phyloP scores from a whole-genome alignment of 2,888 invertebrate genomes.

The Melinaea marsaeus region DNA sequence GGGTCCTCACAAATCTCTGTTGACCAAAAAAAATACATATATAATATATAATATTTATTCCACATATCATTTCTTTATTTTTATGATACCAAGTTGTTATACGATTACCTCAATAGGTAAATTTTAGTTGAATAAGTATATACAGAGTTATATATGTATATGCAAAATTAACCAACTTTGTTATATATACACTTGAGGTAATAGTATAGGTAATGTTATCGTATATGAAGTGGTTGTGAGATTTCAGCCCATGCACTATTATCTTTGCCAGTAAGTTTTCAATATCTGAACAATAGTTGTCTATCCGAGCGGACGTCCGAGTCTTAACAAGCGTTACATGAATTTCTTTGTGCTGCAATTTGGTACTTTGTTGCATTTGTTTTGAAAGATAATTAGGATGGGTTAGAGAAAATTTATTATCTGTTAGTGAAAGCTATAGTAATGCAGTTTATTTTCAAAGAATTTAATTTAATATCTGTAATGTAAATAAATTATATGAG shows the following conservation, averaged over 20 bases:
- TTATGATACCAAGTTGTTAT: too few species aligned
- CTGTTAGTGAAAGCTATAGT: not conserved
- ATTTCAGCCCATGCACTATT: slow-evolving; percentile 46
- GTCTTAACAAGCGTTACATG: slow-evolving; percentile 59
- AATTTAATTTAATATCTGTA: not conserved
- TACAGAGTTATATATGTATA: not conserved
- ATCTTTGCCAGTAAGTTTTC: slow-evolving; percentile 67
- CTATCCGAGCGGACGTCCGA: slow-evolving; percentile 63
- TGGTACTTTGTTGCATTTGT: slow-evolving; percentile 20
- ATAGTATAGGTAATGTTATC: not conserved
- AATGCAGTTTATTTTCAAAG: not conserved
- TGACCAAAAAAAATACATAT: slow-evolving; percentile 30
- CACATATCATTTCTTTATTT: too few species aligned
- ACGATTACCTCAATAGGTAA: too few species aligned
- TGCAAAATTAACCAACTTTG: too few species aligned
- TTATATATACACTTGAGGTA: too few species aligned
- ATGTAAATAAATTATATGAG: too few species aligned
- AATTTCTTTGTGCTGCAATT: slow-evolving; percentile 38
- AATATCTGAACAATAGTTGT: slow-evolving; percentile 61
- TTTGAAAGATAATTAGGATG: slow-evolving; percentile 10
- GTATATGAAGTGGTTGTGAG: not conserved
- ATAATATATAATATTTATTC: slow-evolving; percentile 37
- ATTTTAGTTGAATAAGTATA: not conserved
- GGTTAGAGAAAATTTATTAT: not conserved
- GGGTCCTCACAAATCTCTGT: slow-evolving; percentile 71